phyloP scores from a whole-genome alignment of 2,888 invertebrate species.

The Muschampia staudingeri region DNA sequence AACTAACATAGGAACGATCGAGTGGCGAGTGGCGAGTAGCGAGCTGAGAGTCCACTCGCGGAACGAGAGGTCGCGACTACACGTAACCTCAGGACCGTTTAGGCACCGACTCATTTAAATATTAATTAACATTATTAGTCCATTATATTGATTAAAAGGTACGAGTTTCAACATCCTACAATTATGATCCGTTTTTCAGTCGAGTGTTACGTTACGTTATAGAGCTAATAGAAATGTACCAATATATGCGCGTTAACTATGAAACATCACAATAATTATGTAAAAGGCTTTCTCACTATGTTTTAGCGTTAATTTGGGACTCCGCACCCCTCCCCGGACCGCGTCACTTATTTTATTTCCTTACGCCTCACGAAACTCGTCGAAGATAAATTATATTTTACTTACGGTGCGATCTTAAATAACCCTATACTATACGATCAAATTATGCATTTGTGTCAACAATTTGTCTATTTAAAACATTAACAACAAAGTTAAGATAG shows the following conservation, averaged over 20 bases:
- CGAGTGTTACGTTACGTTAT: constrained; percentile 81
- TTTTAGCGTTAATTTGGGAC: constrained; percentile 85
- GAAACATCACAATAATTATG: constrained; percentile 84
- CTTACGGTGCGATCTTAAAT: constrained; percentile 91
- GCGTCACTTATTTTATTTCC: constrained; percentile 84
- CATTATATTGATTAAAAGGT: constrained; percentile 79
- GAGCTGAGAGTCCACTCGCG: constrained; percentile 60
- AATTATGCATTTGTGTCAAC: constrained; percentile 89
- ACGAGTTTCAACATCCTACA: constrained; percentile 83
- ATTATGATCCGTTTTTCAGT: constrained; percentile 82
- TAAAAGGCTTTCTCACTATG: constrained; percentile 83
- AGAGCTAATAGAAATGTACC: constrained; percentile 88
- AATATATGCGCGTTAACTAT: constrained; percentile 86
- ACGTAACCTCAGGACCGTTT: constrained; percentile 86
- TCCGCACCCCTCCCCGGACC: constrained; percentile 87
- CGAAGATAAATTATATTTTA: constrained; percentile 90
- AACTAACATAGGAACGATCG: constrained; percentile 88
- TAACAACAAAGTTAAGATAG: constrained; percentile 85
- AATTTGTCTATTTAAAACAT: constrained; percentile 88
- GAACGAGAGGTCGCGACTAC: constrained; percentile 72
- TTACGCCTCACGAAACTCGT: constrained; percentile 86
- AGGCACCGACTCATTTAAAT: constrained; percentile 79
- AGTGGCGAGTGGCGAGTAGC: constrained; percentile 44
- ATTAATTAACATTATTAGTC: constrained; percentile 79
- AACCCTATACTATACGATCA: constrained; percentile 91